Evolutionary conservation across 1,140 invertebrate genomes (phyloP).

Genomic region (Phortica variegata): DNA sequence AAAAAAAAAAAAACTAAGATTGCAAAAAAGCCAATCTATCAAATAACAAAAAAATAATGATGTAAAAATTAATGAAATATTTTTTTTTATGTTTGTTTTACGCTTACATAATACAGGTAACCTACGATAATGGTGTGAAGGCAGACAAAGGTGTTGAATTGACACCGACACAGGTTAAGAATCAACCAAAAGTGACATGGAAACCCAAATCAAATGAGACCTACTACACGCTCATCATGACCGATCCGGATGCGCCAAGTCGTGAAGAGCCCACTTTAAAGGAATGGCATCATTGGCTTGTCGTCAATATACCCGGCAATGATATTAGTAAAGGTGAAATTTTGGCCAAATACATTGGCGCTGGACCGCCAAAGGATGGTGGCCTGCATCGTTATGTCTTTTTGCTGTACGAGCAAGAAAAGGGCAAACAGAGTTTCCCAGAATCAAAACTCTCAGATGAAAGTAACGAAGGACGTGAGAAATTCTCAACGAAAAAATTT

Average conservation of each 20-base stretch:
- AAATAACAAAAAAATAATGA: too few species aligned
- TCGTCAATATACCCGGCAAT: slow-evolving; percentile 84
- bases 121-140: slow-evolving; percentile 60
- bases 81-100: neutral
- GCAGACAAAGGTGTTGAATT: slow-evolving; percentile 68
- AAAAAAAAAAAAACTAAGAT: neutral
- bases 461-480: slow-evolving; percentile 67
- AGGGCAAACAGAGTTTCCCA: slow-evolving; percentile 51
- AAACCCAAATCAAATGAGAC: slow-evolving; percentile 59
- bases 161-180: slow-evolving; percentile 69
- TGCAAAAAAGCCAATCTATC: too few species aligned
- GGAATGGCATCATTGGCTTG: slow-evolving; percentile 91
- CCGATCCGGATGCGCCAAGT: slow-evolving; percentile 65
- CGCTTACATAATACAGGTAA: slow-evolving; percentile 24
- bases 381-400: slow-evolving; percentile 89
- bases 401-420: slow-evolving; percentile 77
- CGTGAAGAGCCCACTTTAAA: slow-evolving; percentile 70
- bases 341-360: slow-evolving; percentile 81
- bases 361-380: slow-evolving; percentile 78
- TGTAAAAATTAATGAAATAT: too few species aligned
- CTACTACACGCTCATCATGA: slow-evolving; percentile 76
- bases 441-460: slow-evolving; percentile 43
- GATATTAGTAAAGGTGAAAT: slow-evolving; percentile 73
- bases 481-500: slow-evolving; percentile 78
- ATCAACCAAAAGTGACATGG: slow-evolving; percentile 68